A percentile compares a stretch with the other conserved stretches of the same genome.
These are phyloP conservation scores for Scrobipalpa atriplicella DNA, from an alignment of 2,888 invertebrate species.

Conservation along the genomic window DNA sequence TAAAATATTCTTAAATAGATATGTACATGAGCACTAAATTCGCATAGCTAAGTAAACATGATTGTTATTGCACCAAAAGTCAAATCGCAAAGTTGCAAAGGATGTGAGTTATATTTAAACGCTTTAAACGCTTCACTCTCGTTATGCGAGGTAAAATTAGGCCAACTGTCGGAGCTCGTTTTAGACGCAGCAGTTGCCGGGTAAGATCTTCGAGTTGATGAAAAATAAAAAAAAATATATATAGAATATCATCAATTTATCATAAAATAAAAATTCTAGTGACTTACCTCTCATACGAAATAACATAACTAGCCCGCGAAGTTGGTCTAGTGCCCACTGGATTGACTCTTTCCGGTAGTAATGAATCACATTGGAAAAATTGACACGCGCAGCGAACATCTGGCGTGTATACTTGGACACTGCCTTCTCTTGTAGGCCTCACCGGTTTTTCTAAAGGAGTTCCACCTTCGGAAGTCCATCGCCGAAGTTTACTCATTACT, in stretches of 20 bases:
- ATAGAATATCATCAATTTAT: constrained; percentile 58
- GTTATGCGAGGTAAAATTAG: constrained; percentile 76
- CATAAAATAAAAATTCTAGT: constrained; percentile 38
- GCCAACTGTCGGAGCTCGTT: constrained; percentile 78
- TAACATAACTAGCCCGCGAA: constrained; percentile 82
- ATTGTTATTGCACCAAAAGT: constrained; percentile 39
- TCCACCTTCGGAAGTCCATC: constrained; percentile 88
- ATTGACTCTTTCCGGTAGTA: constrained; percentile 89
- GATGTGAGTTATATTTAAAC: constrained; percentile 74
- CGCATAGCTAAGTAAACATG: constrained; percentile 37
- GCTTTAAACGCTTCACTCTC: constrained; percentile 67
- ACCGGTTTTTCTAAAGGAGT: constrained; percentile 84
- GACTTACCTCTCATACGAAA: constrained; percentile 73
- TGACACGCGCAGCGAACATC: constrained; percentile 94
- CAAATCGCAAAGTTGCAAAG: constrained; percentile 63
- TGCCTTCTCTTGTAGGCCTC: constrained; percentile 87
- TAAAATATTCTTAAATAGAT: too few species aligned
- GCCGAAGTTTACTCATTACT: constrained; percentile 79
- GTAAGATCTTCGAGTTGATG: constrained; percentile 51
- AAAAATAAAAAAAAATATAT: constrained; percentile 38
- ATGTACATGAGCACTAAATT: constrained; percentile 17
- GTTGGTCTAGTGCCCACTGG: constrained; percentile 85
- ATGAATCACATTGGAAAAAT: constrained; percentile 91
- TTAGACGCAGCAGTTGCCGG: constrained; percentile 78
- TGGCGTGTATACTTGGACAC: constrained; percentile 87